Percentiles rank a stretch among this genome's conserved stretches.
Conservation (phyloP, 2,113 vertebrate genomes). For the Rhinoptilus africanus region DNA sequence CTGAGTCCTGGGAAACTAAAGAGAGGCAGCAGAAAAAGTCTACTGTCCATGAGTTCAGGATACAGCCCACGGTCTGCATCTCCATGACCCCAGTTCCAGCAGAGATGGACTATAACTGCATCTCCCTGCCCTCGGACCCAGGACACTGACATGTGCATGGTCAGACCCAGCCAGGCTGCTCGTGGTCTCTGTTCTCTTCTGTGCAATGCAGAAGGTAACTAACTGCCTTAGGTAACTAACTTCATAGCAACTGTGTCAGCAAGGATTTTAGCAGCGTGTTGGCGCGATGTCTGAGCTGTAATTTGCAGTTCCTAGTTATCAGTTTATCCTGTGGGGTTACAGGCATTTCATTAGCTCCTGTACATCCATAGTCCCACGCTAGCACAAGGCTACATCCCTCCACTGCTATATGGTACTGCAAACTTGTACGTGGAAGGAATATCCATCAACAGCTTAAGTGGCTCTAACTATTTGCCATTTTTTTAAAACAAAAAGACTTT, state of each 20-base stretch:
- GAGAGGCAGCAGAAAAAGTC: neutral
- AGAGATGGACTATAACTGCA: neutral
- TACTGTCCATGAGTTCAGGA: neutral
- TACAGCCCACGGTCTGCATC: neutral
- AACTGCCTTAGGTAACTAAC: neutral
- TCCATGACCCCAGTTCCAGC: neutral
- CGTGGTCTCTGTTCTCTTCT: neutral
- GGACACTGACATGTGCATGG: fast-evolving
- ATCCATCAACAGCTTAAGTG: neutral
- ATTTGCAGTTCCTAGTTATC: neutral
- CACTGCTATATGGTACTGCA: fast-evolving
- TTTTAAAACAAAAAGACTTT: neutral
- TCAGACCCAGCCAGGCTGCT: neutral
- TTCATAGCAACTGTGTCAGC: neutral
- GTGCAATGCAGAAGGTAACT: fast-evolving
- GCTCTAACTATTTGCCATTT: neutral
- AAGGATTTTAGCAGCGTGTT: neutral
- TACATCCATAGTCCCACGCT: fast-evolving
- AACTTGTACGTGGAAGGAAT: neutral
- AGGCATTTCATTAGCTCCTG: neutral
- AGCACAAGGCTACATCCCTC: fast-evolving
- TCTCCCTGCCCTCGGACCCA: fast-evolving
- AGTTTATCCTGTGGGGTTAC: neutral
- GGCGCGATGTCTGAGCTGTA: neutral
- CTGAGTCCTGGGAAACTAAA: neutral